These are phyloP conservation scores for Lordiphosa mommai DNA, from an alignment of 1,140 invertebrate genomes.

Conservation along the genomic window DNA sequence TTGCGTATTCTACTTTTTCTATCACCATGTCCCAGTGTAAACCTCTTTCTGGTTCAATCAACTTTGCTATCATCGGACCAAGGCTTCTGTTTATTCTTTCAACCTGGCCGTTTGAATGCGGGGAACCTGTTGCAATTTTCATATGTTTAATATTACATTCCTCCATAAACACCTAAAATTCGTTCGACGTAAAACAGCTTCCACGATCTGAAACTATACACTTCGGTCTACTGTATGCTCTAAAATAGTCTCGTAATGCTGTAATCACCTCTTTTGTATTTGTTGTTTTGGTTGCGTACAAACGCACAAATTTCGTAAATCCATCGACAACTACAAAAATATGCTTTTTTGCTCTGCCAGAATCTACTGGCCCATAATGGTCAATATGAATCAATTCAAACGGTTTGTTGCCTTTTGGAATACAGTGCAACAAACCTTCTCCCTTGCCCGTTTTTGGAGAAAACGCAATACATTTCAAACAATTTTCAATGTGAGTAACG, in stretches of 20 bases:
- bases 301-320: not conserved
- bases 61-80: not conserved
- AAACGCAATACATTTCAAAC: conserved; percentile 52
- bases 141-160: not conserved
- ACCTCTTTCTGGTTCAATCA: not conserved
- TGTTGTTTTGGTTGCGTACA: not conserved
- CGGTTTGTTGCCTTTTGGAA: conserved; percentile 35
- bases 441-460: conserved; percentile 42
- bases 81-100: not conserved
- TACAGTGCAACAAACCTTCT: conserved; percentile 52
- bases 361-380: not conserved
- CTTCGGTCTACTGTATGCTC: not conserved
- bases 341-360: not conserved
- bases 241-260: not conserved
- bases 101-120: not conserved
- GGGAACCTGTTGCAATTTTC: not conserved
- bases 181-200: conserved; percentile 1
- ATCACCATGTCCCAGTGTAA: not conserved
- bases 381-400: not conserved
- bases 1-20: not conserved
- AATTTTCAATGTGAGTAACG: conserved; percentile 35
- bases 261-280: not conserved
- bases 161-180: not conserved
- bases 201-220: conserved; percentile 6
- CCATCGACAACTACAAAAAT: not conserved